Evolutionary conservation across 2,888 invertebrate genomes (phyloP).

Genomic region (Eristalis tenax): DNA sequence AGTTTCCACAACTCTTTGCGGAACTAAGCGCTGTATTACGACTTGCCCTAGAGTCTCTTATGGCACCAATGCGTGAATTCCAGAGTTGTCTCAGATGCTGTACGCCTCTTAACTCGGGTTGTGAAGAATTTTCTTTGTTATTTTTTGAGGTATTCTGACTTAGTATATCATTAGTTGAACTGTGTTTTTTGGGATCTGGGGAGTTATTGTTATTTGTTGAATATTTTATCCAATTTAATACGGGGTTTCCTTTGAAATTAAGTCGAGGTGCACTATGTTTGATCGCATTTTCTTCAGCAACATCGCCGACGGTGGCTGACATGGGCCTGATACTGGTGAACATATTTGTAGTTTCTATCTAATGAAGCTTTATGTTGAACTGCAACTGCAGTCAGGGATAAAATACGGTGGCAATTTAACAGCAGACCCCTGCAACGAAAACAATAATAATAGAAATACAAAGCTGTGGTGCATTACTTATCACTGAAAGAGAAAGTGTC

Average conservation of each 20-base stretch:
- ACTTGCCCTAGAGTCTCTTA: conserved; percentile 52
- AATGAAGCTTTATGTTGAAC: conserved; percentile 2
- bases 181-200: conserved; percentile 39
- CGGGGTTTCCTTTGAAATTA: conserved; percentile 77
- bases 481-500: conserved; percentile 57
- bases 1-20: conserved; percentile 70
- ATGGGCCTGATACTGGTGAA: conserved; percentile 70
- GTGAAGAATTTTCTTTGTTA: conserved; percentile 46
- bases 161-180: conserved; percentile 49
- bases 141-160: conserved; percentile 66
- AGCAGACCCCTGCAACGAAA: conserved; percentile 48
- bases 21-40: conserved; percentile 34
- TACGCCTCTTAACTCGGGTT: conserved; percentile 79
- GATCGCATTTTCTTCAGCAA: conserved; percentile 63
- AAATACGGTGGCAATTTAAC: conserved; percentile 5
- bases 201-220: conserved; percentile 58
- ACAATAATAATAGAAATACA: conserved; percentile 23
- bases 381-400: conserved; percentile 3
- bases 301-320: conserved; percentile 59
- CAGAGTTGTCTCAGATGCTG: conserved; percentile 79
- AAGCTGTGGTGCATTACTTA: neutral
- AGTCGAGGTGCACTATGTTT: conserved; percentile 49
- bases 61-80: conserved; percentile 79
- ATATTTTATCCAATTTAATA: conserved; percentile 78
- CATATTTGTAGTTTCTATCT: conserved; percentile 59